Evolutionary conservation across 2,113 vertebrate species (phyloP).

Genomic region (Phasianus colchicus): DNA sequence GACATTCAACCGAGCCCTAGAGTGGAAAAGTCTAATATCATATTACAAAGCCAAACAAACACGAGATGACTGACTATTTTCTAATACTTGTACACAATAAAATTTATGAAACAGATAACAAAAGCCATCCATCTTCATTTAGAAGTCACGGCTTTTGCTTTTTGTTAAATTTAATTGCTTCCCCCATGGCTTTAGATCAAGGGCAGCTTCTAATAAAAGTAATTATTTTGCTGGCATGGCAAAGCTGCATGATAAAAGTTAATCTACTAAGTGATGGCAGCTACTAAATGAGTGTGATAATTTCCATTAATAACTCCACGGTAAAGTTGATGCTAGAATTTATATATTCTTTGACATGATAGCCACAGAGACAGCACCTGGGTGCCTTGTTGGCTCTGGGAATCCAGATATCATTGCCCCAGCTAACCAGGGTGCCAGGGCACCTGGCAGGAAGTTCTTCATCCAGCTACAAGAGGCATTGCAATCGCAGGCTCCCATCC

Average conservation of each 20-base stretch:
- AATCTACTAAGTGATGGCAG: constrained; percentile 65
- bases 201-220: constrained; percentile 64
- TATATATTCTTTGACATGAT: rapidly evolving
- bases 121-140: constrained; percentile 66
- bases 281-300: constrained; percentile 58
- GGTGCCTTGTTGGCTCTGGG: background rate
- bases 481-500: no score
- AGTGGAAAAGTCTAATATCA: background rate
- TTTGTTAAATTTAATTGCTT: constrained; percentile 68
- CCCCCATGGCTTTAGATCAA: constrained; percentile 63
- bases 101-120: constrained; percentile 43
- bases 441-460: no score
- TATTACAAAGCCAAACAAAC: background rate
- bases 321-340: constrained; percentile 1
- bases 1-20: background rate
- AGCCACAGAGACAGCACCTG: background rate
- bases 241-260: constrained; percentile 68
- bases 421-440: background rate
- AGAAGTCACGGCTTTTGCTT: constrained; percentile 61
- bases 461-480: no score
- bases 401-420: background rate
- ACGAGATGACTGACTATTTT: background rate
- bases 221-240: constrained; percentile 63
- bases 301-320: constrained; percentile 36
- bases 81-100: constrained; percentile 1